phyloP scores from a whole-genome alignment of 2,797 vertebrate species.

The Microhierax caerulescens region DNA sequence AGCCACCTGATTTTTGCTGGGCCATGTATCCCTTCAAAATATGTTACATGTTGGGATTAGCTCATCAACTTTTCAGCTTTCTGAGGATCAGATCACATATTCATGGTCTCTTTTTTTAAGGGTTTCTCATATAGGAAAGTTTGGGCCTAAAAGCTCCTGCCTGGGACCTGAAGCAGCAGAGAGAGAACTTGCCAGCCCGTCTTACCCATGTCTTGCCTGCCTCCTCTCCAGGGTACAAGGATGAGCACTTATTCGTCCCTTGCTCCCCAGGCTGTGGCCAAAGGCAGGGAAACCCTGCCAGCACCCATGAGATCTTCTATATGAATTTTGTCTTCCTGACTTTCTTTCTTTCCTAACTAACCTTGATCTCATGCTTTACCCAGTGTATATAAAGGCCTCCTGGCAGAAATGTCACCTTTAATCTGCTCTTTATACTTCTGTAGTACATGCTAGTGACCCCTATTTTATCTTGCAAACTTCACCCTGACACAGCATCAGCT shows the following conservation, averaged over 20 bases:
- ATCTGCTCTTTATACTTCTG: not conserved
- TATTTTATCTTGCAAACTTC: constrained; percentile 22
- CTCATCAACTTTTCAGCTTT: not conserved
- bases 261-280: not conserved
- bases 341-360: not conserved
- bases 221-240: not conserved
- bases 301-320: not conserved
- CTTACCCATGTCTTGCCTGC: not conserved
- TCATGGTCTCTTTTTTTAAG: not conserved
- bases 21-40: not conserved
- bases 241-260: not conserved
- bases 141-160: not conserved
- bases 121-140: not conserved
- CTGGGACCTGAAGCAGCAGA: not conserved
- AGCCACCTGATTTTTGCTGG: not conserved
- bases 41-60: not conserved
- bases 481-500: not conserved
- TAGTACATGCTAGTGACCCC: not conserved
- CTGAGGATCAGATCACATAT: not conserved
- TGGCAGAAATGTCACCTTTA: constrained; percentile 22
- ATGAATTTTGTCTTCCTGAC: not conserved
- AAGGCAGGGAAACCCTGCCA: not conserved
- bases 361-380: not conserved
- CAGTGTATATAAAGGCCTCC: not conserved
- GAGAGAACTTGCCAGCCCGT: not conserved